These are phyloP conservation scores for Virgularia gustaviana DNA, from an alignment of 92 coral and sea anemone genomes.

Conservation along the genomic window DNA sequence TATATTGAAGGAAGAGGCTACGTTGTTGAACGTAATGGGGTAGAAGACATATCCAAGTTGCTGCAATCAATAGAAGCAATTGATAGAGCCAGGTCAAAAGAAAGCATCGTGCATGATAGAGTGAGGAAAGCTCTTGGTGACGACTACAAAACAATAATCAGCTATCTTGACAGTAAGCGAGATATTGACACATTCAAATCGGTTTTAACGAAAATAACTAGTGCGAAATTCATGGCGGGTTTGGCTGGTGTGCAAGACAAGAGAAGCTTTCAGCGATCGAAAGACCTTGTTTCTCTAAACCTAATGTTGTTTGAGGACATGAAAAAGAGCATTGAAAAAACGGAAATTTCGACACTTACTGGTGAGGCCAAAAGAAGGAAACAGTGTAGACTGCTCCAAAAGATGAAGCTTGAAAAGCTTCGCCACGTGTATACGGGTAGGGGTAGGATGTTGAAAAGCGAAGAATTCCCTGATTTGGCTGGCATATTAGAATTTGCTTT, in stretches of 20 bases:
- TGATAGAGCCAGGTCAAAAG: neutral
- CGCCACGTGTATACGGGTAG: constrained; percentile 55
- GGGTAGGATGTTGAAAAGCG: constrained; percentile 46
- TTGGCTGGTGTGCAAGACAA: neutral
- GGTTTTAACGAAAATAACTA: no score
- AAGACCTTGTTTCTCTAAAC: constrained; percentile 30
- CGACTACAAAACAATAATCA: neutral
- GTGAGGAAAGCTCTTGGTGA: neutral
- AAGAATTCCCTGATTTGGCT: constrained; percentile 66
- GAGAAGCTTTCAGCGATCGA: constrained; percentile 14
- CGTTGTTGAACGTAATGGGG: constrained; percentile 36
- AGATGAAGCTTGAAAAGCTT: constrained; percentile 43
- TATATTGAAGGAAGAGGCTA: no score
- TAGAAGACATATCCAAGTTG: constrained; percentile 1
- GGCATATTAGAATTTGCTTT: constrained; percentile 58
- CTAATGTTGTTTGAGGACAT: constrained; percentile 7
- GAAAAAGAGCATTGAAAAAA: constrained; percentile 13
- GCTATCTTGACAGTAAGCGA: constrained; percentile 36
- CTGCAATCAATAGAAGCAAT: constrained; percentile 20
- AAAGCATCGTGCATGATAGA: constrained; percentile 6
- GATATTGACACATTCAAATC: constrained; percentile 28
- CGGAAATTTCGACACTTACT: constrained; percentile 1
- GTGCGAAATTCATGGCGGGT: constrained; percentile 12
- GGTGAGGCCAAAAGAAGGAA: constrained; percentile 39
- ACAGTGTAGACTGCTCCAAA: constrained; percentile 38